These are phyloP conservation scores for Asbolus verrucosus DNA, from an alignment of 1,140 invertebrate species.

Conservation along the genomic window DNA sequence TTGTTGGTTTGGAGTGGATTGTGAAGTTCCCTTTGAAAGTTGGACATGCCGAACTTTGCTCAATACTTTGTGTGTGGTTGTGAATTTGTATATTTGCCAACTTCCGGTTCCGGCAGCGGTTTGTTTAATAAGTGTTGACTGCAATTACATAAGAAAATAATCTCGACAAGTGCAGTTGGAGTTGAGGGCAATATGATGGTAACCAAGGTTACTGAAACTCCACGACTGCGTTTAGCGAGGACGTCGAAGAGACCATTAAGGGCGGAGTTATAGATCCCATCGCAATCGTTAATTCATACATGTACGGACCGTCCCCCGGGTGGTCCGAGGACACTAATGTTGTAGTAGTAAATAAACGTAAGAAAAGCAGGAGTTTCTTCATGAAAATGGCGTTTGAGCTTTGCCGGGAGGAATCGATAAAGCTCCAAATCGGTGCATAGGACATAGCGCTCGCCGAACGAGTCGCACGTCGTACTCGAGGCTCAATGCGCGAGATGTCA, in stretches of 20 bases:
- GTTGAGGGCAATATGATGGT: conserved; percentile 39
- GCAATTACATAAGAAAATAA: conserved; percentile 11
- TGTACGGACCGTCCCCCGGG: conserved; percentile 1
- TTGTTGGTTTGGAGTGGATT: no score
- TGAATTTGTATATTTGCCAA: conserved; percentile 23
- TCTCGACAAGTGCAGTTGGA: conserved; percentile 16
- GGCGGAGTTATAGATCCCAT: conserved; percentile 49
- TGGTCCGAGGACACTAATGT: background rate
- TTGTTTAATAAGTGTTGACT: conserved; percentile 11
- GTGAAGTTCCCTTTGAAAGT: no score
- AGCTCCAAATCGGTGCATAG: conserved; percentile 58
- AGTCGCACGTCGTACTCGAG: background rate
- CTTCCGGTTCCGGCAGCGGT: conserved; percentile 11
- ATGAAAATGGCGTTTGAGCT: conserved; percentile 56
- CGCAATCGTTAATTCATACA: conserved; percentile 47
- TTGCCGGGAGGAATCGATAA: conserved; percentile 63
- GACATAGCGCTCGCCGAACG: conserved; percentile 5
- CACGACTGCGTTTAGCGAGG: conserved; percentile 41
- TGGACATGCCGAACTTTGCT: no score
- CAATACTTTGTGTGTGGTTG: no score
- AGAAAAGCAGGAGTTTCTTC: conserved; percentile 2
- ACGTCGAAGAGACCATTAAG: conserved; percentile 37
- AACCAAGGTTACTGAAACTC: conserved; percentile 47
- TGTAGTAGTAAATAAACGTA: background rate
- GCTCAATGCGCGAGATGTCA: conserved; percentile 34